Evolutionary conservation across 2,888 invertebrate genomes (phyloP).

Genomic region (Tetramorium bicarinatum): DNA sequence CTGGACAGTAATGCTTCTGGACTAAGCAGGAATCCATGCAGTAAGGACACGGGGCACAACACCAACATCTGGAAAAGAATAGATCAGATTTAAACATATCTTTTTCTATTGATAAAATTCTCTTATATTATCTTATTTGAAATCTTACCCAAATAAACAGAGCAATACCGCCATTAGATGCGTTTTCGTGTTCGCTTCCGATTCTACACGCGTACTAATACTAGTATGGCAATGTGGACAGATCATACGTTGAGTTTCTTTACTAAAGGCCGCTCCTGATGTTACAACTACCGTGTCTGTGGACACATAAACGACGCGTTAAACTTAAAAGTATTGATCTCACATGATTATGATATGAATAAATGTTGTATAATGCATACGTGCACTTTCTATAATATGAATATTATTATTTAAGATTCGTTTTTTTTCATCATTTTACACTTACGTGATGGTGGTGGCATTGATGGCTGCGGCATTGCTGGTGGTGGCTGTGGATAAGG

Average conservation of each 20-base stretch:
- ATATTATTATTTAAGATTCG: neutral
- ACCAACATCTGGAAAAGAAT: constrained; percentile 84
- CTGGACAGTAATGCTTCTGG: constrained; percentile 87
- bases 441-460: constrained; percentile 56
- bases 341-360: neutral
- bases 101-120: neutral
- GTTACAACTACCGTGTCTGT: constrained; percentile 72
- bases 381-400: neutral
- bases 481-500: constrained; percentile 55
- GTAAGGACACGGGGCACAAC: constrained; percentile 86
- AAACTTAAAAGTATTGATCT: neutral
- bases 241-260: constrained; percentile 82
- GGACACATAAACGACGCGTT: constrained; percentile 23
- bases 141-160: constrained; percentile 85
- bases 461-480: constrained; percentile 47
- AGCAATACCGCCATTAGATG: constrained; percentile 87
- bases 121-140: neutral
- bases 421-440: neutral
- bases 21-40: constrained; percentile 86
- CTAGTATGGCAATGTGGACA: constrained; percentile 87
- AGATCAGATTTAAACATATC: neutral
- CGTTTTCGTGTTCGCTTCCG: constrained; percentile 86
- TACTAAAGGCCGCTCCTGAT: constrained; percentile 78
- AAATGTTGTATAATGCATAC: too few species aligned
- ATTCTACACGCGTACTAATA: constrained; percentile 85